Evolutionary conservation across 2,888 invertebrate species (phyloP).

Genomic region (Quadriops clusia): DNA sequence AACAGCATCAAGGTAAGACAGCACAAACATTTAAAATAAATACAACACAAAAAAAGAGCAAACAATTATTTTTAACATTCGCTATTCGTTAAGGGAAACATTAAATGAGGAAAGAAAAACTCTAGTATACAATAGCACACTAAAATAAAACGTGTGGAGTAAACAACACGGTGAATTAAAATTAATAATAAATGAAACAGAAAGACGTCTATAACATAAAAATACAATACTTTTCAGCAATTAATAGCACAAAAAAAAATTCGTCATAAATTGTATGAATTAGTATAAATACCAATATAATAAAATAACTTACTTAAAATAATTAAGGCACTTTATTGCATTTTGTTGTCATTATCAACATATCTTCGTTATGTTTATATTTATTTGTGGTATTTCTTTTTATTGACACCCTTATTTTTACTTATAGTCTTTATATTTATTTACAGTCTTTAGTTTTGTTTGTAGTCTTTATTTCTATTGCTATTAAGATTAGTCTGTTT

Average conservation of each 20-base stretch:
- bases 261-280: too few species aligned
- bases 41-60: conserved; percentile 14
- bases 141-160: neutral
- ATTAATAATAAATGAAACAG: conserved; percentile 5
- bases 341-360: too few species aligned
- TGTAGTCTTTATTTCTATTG: conserved; percentile 1
- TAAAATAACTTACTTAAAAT: too few species aligned
- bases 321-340: too few species aligned
- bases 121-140: neutral
- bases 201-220: conserved; percentile 6
- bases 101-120: conserved; percentile 7
- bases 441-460: too few species aligned
- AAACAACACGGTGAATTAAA: neutral
- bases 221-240: conserved; percentile 4
- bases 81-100: conserved; percentile 24
- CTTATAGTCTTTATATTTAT: too few species aligned
- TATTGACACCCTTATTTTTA: too few species aligned
- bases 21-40: conserved; percentile 24
- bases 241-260: conserved; percentile 2
- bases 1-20: conserved; percentile 17
- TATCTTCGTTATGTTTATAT: too few species aligned
- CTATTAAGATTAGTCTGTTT: too few species aligned
- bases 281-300: too few species aligned
- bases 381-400: too few species aligned
- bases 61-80: conserved; percentile 16